Percentiles rank a stretch among this genome's conserved stretches.
Evolutionary conservation across 2,888 invertebrate species (phyloP).

Genomic region (Plutella xylostella): DNA sequence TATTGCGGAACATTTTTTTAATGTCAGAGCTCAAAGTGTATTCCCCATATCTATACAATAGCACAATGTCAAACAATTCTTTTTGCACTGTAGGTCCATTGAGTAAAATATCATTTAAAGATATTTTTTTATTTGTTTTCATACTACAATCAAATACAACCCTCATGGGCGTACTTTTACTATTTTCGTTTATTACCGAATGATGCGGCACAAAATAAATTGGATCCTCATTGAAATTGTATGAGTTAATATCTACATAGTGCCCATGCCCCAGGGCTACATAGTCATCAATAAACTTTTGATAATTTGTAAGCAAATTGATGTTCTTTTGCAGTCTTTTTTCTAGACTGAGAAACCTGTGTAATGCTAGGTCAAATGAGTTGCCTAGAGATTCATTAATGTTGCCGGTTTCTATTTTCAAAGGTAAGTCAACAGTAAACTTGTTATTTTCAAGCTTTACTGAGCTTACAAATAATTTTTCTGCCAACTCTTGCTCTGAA

Average conservation of each 20-base stretch:
- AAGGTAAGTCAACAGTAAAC: too few species aligned
- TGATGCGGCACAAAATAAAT: conserved; percentile 12
- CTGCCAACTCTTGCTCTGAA: too few species aligned
- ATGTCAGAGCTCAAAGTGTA: conserved; percentile 16
- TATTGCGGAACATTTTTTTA: conserved; percentile 18
- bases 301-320: conserved; percentile 7
- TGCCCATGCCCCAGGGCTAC: conserved; percentile 11
- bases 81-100: conserved; percentile 15
- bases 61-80: conserved; percentile 17
- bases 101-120: conserved; percentile 10
- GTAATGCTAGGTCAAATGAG: too few species aligned
- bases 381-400: too few species aligned
- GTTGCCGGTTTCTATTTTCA: too few species aligned
- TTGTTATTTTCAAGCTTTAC: too few species aligned
- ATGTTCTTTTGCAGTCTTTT: conserved; percentile 11
- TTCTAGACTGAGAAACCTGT: not conserved
- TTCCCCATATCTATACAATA: conserved; percentile 12
- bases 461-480: too few species aligned
- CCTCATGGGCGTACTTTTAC: conserved; percentile 1
- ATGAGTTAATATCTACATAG: conserved; percentile 5
- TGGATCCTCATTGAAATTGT: conserved; percentile 8
- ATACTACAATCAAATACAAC: conserved; percentile 8
- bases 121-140: conserved; percentile 10
- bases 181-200: conserved; percentile 10
- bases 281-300: conserved; percentile 13